Evolutionary conservation across 2,888 invertebrate species (phyloP), one percentile per base, ranked within the genome.

Genomic region (Eristalinus sepulchralis): DNA sequence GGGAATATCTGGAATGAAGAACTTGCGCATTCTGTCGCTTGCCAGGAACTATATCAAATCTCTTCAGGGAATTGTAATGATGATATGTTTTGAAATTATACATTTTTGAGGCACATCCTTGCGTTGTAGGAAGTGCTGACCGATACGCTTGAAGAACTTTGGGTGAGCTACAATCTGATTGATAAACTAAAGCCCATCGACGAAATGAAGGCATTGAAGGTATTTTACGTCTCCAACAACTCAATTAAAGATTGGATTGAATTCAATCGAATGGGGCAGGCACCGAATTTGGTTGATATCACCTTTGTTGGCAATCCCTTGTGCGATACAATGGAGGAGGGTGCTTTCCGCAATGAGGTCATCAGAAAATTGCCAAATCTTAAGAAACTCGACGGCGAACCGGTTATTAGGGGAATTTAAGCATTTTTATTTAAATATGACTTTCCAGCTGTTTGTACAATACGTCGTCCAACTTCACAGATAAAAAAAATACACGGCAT

Each of bases 91-190:
- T 5, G 27, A n/a, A 6, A 27, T 27, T 2, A 27, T 27, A 27
- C 27, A 2, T 27, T 67, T 47, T 17, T 3, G 39, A 11, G 1
- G 31, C 55, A 9, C 24, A 22, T 9, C n/a, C 66, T 24, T 17
- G 10, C 31, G 27, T 59, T 71, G 59, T 63, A 96, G 95, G 98
- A 99, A 93, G 95, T 95, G 0, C 94, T 98, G 6, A 96, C 95
- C 0, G 98, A 98, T 17, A 96, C 97, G 0, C 91, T 99, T 34
- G 97, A 98, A 91, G 96, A 99, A 91, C 92, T 99, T 1, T 99
- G 98, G 98, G 95, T 98, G 67, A 98, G 98, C 0, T 98, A 98
- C 91, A 98, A 99, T 92, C 92, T 95, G 53, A 96, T 99, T 71
- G 98, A 99, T 90, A 98, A 98, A 92, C 93, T 98, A 53, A 98